A percentile compares a stretch with the other conserved stretches of the same genome.
phyloP scores from a whole-genome alignment of 2,797 vertebrate species.

The Diglossa cyanea region DNA sequence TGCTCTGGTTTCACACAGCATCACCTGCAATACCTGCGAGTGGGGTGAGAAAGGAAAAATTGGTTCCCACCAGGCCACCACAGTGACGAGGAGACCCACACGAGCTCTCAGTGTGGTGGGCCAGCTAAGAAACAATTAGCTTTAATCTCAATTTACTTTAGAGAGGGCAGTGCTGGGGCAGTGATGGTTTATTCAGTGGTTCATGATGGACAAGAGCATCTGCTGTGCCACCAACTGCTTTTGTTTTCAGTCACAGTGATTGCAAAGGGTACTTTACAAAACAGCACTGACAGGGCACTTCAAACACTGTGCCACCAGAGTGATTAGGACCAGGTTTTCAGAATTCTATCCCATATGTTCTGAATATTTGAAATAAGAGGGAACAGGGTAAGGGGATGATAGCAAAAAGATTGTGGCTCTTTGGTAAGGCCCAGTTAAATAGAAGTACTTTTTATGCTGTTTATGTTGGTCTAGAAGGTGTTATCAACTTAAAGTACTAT shows the following conservation, averaged over 20 bases:
- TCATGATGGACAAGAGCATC: neutral
- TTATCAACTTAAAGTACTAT: neutral
- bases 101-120: neutral
- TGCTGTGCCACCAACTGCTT: neutral
- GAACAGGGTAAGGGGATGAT: accelerated
- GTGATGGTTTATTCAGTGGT: neutral
- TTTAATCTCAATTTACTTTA: neutral
- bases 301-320: neutral
- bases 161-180: neutral
- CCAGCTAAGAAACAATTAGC: neutral
- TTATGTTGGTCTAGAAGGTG: neutral
- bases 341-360: neutral
- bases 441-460: neutral
- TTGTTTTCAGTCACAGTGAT: slow-evolving; percentile 26
- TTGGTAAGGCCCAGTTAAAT: neutral
- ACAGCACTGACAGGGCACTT: slow-evolving; percentile 15
- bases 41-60: neutral
- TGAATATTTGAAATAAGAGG: neutral
- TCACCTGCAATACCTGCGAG: neutral
- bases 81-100: neutral
- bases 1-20: neutral
- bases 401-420: neutral
- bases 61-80: neutral
- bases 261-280: slow-evolving; percentile 17
- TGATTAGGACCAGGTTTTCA: slow-evolving; percentile 17